Conservation (phyloP, 2,888 invertebrate species). For the Ichneumon xanthorius region DNA sequence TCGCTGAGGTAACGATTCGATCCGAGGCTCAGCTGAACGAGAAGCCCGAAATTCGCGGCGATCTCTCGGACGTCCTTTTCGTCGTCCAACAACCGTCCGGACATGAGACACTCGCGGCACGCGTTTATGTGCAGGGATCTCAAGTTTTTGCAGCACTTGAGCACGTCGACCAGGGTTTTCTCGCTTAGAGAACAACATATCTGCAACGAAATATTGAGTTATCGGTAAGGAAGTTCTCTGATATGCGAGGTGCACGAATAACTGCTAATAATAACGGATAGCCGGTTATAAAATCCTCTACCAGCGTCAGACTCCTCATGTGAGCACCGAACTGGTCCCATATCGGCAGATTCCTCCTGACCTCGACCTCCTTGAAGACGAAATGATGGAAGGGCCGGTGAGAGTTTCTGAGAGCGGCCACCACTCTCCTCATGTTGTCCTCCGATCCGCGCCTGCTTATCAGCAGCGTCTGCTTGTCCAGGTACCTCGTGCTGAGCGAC, state of each 20-base stretch:
- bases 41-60: conserved; percentile 85
- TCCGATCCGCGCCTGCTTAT: conserved; percentile 85
- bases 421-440: conserved; percentile 83
- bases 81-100: conserved; percentile 89
- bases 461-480: conserved; percentile 86
- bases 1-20: conserved; percentile 91
- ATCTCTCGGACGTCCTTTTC: conserved; percentile 86
- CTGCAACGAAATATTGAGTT: conserved; percentile 62
- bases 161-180: conserved; percentile 87
- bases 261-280: not conserved
- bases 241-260: not conserved
- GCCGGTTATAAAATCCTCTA: conserved; percentile 70
- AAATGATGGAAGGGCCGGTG: conserved; percentile 85
- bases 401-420: conserved; percentile 85
- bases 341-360: conserved; percentile 86
- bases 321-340: conserved; percentile 87
- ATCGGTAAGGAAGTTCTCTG: not conserved
- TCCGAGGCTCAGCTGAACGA: conserved; percentile 88
- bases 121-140: conserved; percentile 87
- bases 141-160: conserved; percentile 87
- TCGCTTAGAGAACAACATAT: conserved; percentile 88
- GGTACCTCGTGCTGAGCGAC: conserved; percentile 87
- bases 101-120: conserved; percentile 91
- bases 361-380: conserved; percentile 86
- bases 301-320: conserved; percentile 86